Conservation (phyloP, 2,113 vertebrate genomes). For the Elaphurus davidianus region DNA sequence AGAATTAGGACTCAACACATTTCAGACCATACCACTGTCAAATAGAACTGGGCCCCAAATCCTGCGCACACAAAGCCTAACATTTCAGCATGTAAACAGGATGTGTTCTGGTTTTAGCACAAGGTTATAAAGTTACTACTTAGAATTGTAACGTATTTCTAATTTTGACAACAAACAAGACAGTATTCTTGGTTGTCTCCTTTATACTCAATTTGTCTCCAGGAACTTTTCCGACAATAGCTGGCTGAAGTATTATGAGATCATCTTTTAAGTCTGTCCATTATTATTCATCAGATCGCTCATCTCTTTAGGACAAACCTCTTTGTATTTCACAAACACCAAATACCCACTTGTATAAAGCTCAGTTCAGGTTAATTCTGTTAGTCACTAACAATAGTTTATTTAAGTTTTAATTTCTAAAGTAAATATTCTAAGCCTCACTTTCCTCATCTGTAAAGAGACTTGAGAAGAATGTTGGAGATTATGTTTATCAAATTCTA, state of each 20-base stretch:
- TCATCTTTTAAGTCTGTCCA: not conserved
- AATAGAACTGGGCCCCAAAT: not conserved
- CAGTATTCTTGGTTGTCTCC: not conserved
- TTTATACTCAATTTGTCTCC: not conserved
- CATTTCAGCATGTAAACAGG: not conserved
- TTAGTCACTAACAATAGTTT: not conserved
- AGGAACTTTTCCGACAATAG: not conserved
- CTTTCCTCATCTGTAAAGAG: not conserved
- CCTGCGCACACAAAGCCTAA: not conserved
- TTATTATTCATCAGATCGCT: not conserved
- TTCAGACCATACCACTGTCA: not conserved
- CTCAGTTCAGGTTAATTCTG: not conserved
- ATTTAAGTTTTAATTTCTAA: not conserved
- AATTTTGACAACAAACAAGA: slow-evolving; percentile 5
- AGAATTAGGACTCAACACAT: not conserved
- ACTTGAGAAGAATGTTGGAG: not conserved
- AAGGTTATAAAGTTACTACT: slow-evolving; percentile 21
- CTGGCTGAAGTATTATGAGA: not conserved
- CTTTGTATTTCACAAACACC: not conserved
- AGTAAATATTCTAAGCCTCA: not conserved
- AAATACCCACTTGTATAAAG: not conserved
- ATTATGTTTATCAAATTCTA: not conserved
- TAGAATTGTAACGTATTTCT: not conserved
- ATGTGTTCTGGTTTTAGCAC: not conserved
- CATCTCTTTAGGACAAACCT: not conserved